Base-by-base conservation (phyloP, 2,797 vertebrate genomes). In the Iguana delicatissima region DNA sequence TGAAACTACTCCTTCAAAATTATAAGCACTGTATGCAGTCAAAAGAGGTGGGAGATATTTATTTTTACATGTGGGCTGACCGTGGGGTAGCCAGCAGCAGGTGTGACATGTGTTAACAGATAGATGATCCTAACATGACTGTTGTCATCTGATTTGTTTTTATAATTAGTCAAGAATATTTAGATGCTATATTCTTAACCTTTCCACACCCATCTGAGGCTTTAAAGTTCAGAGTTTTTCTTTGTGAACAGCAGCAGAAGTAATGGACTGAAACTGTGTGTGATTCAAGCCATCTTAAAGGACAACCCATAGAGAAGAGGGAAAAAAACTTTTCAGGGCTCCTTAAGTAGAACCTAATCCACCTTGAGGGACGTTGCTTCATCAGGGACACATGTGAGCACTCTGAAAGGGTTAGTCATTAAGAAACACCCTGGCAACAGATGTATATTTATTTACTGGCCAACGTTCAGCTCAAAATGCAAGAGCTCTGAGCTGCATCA, bases 1-100 rank as follows among this genome's bases (percentile, higher is more conserved):
- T 93, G 95, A 94, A 94, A 94, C 89, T 95, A 94, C 95, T 94
- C 92, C 32, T 69, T 69, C 94, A 95, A 95, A 95, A 95, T 93
- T 94, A 93, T 93, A 94, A 93, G 91, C 89, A 84, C 96, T 13
- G 90, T 90, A 91, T 95, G 85, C 85, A 0, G 0, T 16, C 59
- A 79, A 90, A 92, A 91, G 92, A 42, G 2, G 38, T 91, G 94
- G 46, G 90, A 83, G 82, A 85, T 93, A 92, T 95, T 95, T 96
- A 93, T 96, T 92, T 93, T 92, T 87, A 76, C 77, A 22, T 3
- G 59, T 80, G 89, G 92, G 94, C 92, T 95, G 86, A 77, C 85
- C 92, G 91, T 92, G 93, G 50, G 72, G n/a, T 59, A 92, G 93
- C 84, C 59, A 72, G 38, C 12, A 57, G 0, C 24, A 74, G 0